Evolutionary conservation across 2,888 invertebrate genomes (phyloP), one percentile per base, ranked within the genome.

Genomic region (Boloria selene): DNA sequence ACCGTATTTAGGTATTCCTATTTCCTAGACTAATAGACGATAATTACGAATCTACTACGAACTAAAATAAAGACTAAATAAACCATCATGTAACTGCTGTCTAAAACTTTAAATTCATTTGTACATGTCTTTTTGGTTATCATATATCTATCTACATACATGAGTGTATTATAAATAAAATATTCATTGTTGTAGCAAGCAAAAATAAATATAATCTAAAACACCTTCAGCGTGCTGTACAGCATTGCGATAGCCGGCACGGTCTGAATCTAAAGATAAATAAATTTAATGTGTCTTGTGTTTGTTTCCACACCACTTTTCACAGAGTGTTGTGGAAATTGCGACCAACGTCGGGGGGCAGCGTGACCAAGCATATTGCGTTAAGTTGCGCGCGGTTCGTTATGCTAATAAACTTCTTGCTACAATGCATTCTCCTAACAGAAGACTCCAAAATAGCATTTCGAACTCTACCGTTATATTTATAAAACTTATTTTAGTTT

Each of bases 351-450:
- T 87, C 83, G 79, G 86, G 80, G 90, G 85, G 86, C 91, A 89
- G 86, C 90, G 86, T 90, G 90, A 88, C 90, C 91, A 90, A 87
- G 92, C 92, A 88, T 92, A 86, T 86, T 87, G 89, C 91, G 87
- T 91, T 91, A 90, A 91, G 90, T 88, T 87, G 92, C 84, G 85
- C 84, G 79, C 85, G 85, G 83, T 82, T 90, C 84, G 88, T 91
- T 92, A 91, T 91, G 90, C 87, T 90, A 91, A 91, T 90, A 86
- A 73, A 79, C 77, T 73, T 71, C 68, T 72, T 71, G 65, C 70
- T 71, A 55, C 65, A 76, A 70, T 77, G 73, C 67, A 66, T 65
- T 67, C 63, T 70, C 70, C 70, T 68, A 67, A 65, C 59, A 38
- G 59, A 38, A 14, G 6, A 1, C 6, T 4, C 1, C 0, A 0